Conservation (phyloP, 2,113 vertebrate species). For the Varanus salvator region DNA sequence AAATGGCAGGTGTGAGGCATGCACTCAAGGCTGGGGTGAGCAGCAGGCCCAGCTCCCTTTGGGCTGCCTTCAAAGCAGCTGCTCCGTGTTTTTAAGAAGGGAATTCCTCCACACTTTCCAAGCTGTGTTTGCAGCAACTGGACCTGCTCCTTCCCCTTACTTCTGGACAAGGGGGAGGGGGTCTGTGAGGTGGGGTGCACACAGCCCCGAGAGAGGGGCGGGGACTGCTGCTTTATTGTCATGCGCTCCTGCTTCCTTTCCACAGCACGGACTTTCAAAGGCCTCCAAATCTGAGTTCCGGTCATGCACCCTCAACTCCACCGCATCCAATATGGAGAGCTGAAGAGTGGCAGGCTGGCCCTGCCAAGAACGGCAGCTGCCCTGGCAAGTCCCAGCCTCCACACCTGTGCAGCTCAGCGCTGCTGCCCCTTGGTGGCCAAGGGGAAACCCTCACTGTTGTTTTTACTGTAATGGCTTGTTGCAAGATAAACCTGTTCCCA, state of each 20-base stretch:
- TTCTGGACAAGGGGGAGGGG: background rate
- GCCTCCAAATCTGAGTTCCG: slow-evolving; percentile 75
- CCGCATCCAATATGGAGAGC: slow-evolving; percentile 53
- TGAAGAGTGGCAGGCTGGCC: background rate
- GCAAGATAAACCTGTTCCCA: no score
- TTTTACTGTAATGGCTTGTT: background rate
- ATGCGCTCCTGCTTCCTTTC: background rate
- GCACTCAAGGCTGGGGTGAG: no score
- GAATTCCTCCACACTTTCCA: no score
- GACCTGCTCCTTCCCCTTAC: background rate
- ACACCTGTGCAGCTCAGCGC: accelerated
- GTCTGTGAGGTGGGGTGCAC: background rate
- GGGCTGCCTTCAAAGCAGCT: no score
- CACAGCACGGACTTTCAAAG: slow-evolving; percentile 82
- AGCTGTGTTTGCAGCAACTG: background rate
- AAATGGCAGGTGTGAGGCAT: no score
- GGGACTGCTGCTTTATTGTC: background rate
- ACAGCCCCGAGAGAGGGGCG: background rate
- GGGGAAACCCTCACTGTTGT: background rate
- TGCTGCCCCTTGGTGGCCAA: background rate
- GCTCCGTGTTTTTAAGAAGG: no score
- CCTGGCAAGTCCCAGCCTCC: background rate
- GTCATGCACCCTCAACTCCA: slow-evolving; percentile 79
- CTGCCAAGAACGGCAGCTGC: no score
- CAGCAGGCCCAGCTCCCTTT: no score